These are phyloP conservation scores for Gobio gobio DNA, from an alignment of 2,113 vertebrate genomes.

Conservation along the genomic window DNA sequence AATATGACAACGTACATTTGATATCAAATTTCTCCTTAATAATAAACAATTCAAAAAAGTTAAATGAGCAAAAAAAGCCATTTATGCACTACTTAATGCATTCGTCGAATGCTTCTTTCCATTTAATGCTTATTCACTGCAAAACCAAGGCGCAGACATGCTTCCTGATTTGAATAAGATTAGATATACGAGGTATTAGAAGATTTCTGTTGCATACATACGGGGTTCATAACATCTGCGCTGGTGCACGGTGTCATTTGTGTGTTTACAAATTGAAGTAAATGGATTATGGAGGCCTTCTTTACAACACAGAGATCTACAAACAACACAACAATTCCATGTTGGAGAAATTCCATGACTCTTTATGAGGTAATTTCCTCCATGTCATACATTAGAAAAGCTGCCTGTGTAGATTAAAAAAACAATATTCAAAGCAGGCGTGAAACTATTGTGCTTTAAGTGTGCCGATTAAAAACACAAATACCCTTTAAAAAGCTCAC, in stretches of 20 bases:
- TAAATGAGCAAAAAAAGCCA: background rate
- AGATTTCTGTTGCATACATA: conserved; percentile 18
- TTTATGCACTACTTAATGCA: background rate
- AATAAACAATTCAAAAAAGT: background rate
- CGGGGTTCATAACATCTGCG: conserved; percentile 34
- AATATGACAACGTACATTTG: background rate
- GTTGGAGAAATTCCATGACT: conserved; percentile 17
- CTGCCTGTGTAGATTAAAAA: conserved; percentile 4
- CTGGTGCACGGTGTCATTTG: conserved; percentile 16
- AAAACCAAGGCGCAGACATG: conserved; percentile 1
- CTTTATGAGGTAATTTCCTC: conserved; percentile 22
- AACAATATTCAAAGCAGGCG: background rate
- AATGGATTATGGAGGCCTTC: conserved; percentile 42
- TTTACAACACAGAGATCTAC: conserved; percentile 15
- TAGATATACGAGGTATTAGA: conserved; percentile 42
- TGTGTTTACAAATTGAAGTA: conserved; percentile 29
- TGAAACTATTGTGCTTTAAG: conserved; percentile 1
- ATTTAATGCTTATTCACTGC: background rate
- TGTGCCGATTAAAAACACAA: background rate
- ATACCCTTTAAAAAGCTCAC: background rate
- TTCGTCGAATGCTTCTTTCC: background rate
- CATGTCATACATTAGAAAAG: background rate
- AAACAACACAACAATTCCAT: background rate
- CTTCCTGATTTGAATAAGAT: conserved; percentile 41
- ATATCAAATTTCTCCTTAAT: background rate